Evolutionary conservation across 2,797 vertebrate species (phyloP).

Genomic region (Acanthurus leucopareius): DNA sequence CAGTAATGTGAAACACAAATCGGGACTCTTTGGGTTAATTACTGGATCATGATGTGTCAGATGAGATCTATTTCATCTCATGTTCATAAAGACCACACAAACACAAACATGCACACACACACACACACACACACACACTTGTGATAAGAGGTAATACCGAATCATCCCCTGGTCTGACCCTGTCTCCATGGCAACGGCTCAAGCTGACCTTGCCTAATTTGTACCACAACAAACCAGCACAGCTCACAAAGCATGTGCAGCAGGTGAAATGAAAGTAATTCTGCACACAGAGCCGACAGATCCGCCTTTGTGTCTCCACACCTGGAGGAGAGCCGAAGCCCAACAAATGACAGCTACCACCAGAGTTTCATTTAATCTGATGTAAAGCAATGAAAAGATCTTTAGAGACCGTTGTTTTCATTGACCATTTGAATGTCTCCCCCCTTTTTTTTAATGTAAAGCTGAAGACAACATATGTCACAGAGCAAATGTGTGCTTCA

Average conservation of each 20-base stretch:
- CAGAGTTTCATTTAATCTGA: conserved; percentile 28
- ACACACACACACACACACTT: conserved; percentile 20
- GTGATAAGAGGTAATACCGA: conserved; percentile 38
- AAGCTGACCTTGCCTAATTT: conserved; percentile 81
- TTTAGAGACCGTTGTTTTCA: conserved; percentile 2
- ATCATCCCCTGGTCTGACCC: conserved; percentile 51
- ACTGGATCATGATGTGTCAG: conserved; percentile 10
- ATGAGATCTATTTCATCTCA: conserved; percentile 54
- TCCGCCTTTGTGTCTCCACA: conserved; percentile 18
- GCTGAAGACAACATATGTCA: conserved; percentile 13
- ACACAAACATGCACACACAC: not conserved
- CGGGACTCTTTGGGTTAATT: conserved; percentile 20
- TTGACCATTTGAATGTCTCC: not conserved
- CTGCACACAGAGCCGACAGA: conserved; percentile 27
- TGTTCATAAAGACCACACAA: conserved; percentile 17
- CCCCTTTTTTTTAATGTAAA: not conserved
- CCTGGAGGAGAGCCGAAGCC: conserved; percentile 30
- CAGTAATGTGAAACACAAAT: conserved; percentile 2
- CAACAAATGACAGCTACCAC: conserved; percentile 28
- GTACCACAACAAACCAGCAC: conserved; percentile 61
- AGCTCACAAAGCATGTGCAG: conserved; percentile 26
- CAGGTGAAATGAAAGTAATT: conserved; percentile 56
- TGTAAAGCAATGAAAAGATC: conserved; percentile 24
- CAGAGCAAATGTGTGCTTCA: not conserved
- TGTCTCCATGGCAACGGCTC: conserved; percentile 80